Evolutionary conservation across 2,888 invertebrate species (phyloP).

Genomic region (Acanthosepion pharaonis): DNA sequence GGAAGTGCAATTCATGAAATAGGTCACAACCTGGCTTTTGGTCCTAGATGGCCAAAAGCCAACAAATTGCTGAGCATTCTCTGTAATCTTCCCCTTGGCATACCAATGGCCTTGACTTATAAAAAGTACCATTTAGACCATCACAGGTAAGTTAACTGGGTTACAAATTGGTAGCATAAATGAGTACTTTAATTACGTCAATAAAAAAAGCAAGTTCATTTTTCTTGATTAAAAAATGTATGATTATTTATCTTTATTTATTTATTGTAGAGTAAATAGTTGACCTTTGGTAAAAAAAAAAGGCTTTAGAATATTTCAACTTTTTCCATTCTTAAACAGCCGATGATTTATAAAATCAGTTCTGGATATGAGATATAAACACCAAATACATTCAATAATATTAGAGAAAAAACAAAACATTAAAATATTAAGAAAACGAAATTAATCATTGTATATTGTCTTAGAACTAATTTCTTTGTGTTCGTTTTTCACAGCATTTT

Average conservation of each 20-base stretch:
- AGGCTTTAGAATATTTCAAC: too few relatives aligned
- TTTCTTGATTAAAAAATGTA: background rate
- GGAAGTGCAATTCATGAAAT: slow-evolving; percentile 74
- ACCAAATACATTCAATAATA: too few relatives aligned
- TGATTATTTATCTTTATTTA: background rate
- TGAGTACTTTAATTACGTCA: too few relatives aligned
- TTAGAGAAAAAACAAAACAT: too few relatives aligned
- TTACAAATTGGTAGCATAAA: background rate
- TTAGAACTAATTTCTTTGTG: too few relatives aligned
- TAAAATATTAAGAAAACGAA: too few relatives aligned
- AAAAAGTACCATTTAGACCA: slow-evolving; percentile 75
- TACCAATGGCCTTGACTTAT: slow-evolving; percentile 74
- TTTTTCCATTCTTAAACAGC: too few relatives aligned
- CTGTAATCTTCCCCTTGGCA: slow-evolving; percentile 72
- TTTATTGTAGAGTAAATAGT: background rate
- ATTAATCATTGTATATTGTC: too few relatives aligned
- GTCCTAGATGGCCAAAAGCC: slow-evolving; percentile 67
- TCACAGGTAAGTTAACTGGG: slow-evolving; percentile 57
- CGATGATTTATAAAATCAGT: too few relatives aligned
- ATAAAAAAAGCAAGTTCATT: background rate
- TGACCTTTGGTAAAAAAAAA: too few relatives aligned
- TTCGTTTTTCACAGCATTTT: too few relatives aligned
- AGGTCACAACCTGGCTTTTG: slow-evolving; percentile 74
- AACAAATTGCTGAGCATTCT: slow-evolving; percentile 71
- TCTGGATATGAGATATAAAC: too few relatives aligned